These are phyloP conservation scores for Cephus nigrinus DNA, from an alignment of 2,888 invertebrate species.

Conservation along the genomic window DNA sequence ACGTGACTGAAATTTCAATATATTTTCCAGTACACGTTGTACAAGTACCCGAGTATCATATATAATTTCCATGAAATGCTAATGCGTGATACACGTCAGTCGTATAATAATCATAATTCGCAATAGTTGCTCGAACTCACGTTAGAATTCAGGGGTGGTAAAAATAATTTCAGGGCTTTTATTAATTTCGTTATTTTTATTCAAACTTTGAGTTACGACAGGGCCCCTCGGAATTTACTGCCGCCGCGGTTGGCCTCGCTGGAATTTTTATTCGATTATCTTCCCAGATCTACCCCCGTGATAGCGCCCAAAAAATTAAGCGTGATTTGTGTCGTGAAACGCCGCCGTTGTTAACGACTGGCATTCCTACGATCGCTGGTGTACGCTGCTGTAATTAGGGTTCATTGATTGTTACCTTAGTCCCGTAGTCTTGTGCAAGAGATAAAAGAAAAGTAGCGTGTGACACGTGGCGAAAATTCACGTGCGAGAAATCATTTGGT, in stretches of 20 bases:
- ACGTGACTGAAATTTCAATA: neutral
- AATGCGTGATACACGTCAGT: neutral
- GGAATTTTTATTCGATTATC: slow-evolving; percentile 9
- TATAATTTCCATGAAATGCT: neutral
- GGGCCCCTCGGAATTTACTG: neutral
- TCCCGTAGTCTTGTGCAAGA: neutral
- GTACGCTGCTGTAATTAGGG: neutral
- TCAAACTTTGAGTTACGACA: slow-evolving; percentile 6
- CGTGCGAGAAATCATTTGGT: neutral
- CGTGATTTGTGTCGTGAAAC: slow-evolving; percentile 7
- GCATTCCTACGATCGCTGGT: neutral
- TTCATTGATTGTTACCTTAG: neutral
- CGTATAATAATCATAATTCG: neutral
- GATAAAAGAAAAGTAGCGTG: neutral
- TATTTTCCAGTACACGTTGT: neutral
- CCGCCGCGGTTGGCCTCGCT: neutral
- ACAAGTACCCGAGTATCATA: neutral
- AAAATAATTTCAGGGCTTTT: neutral
- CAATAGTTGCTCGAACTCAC: neutral
- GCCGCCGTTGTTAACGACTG: slow-evolving; percentile 2
- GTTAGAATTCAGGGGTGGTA: neutral
- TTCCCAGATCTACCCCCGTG: slow-evolving; percentile 1
- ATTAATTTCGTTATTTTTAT: slow-evolving; percentile 7
- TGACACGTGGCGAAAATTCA: neutral
- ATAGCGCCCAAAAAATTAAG: slow-evolving; percentile 6